These are phyloP conservation scores for Amniataba percoides DNA, from an alignment of 2,797 vertebrate species.

Conservation along the genomic window DNA sequence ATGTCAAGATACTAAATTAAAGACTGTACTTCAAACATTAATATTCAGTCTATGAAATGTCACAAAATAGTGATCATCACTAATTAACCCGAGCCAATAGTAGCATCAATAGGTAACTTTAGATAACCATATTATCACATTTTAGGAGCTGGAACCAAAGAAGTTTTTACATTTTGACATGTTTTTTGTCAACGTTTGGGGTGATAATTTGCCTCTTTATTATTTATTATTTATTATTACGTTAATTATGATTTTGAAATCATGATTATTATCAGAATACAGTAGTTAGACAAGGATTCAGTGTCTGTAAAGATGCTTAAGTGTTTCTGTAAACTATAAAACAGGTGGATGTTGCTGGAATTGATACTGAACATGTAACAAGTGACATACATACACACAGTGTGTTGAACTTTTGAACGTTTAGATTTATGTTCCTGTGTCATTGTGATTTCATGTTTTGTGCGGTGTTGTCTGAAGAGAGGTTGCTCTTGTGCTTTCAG, in stretches of 20 bases:
- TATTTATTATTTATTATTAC: too few species aligned
- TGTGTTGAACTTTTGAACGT: neutral
- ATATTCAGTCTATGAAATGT: too few species aligned
- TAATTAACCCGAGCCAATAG: too few species aligned
- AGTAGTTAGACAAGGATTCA: neutral
- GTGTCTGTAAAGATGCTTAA: neutral
- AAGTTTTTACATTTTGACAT: neutral
- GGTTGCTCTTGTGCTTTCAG: conserved; percentile 81
- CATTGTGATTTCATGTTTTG: neutral
- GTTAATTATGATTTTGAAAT: too few species aligned
- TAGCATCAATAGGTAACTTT: too few species aligned
- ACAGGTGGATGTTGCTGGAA: neutral
- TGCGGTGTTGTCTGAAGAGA: neutral
- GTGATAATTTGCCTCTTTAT: too few species aligned
- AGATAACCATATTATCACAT: too few species aligned
- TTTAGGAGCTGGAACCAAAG: neutral
- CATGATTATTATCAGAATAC: too few species aligned
- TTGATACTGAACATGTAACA: neutral
- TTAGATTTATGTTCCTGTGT: neutral
- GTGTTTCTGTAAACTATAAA: neutral
- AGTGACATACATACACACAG: neutral
- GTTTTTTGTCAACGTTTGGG: too few species aligned
- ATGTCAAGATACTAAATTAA: neutral
- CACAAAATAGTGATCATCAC: too few species aligned
- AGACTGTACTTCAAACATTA: neutral